Evolutionary conservation across 2,113 vertebrate species (phyloP).

Genomic region (Oreotrochilus melanogaster): DNA sequence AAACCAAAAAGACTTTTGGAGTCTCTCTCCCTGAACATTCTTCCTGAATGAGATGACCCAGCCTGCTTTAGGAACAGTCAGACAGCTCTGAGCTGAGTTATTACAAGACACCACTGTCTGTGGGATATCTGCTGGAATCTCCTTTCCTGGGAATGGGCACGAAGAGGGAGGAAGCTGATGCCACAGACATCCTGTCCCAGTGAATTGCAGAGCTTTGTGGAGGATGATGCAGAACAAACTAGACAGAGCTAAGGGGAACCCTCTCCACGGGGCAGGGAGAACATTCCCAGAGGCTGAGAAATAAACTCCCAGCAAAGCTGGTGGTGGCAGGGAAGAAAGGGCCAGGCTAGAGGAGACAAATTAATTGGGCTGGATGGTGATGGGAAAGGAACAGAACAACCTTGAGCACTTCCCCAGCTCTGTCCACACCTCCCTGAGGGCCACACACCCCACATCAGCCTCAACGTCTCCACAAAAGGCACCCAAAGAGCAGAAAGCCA

Average conservation of each 20-base stretch:
- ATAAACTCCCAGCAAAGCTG: neutral
- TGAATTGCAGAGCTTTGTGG: neutral
- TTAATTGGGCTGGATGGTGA: neutral
- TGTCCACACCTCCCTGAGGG: neutral
- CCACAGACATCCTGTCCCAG: neutral
- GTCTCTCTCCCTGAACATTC: neutral
- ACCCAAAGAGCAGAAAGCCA: neutral
- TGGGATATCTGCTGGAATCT: neutral
- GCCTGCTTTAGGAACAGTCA: neutral
- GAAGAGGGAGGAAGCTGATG: neutral
- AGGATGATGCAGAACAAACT: neutral
- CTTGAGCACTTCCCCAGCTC: neutral
- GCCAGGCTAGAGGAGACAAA: neutral
- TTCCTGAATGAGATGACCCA: neutral
- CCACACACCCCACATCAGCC: neutral
- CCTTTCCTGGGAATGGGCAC: neutral
- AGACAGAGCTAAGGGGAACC: neutral
- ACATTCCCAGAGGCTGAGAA: neutral
- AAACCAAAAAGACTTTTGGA: neutral
- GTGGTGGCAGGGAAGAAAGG: neutral
- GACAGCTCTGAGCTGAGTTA: neutral
- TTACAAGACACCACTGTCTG: neutral
- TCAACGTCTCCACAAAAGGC: neutral
- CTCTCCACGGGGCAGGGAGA: neutral
- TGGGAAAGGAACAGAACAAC: neutral